Base-by-base conservation (phyloP, 2,797 vertebrate species). In the Rhabdomys pumilio region DNA sequence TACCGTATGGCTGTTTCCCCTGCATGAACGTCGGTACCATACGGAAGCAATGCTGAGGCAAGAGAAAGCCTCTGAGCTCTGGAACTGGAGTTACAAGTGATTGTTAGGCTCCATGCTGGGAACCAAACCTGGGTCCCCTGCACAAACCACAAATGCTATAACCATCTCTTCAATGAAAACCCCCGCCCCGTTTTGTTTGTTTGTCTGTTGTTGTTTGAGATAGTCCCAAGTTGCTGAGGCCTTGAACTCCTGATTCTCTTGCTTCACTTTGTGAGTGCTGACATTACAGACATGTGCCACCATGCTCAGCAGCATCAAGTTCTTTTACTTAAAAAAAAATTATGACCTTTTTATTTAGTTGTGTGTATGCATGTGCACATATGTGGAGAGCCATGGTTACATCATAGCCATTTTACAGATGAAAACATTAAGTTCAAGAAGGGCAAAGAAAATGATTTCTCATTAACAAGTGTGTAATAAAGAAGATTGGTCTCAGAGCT, bases 381-480 rank as follows among this genome's bases (percentile, higher is more conserved):
- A 10, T 69, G 53, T 57, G n/a, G n/a, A 24, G 19, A 38, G 61
- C 61, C 24, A n/a, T 69, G 69, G 73, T 47, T 47, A 34, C 44
- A 85, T 19, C 31, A 41, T 63, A 20, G 38, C 9, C 76, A 20
- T n/a, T 81, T 81, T 75, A 81, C 6, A 63, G 34, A 88, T 90
- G 94, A 90, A 73, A 92, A 95, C 41, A 34, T 44, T 93, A 91
- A 34, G 31, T 59, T 82, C 81, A 65, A 80, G 53, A 55, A 47
- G 67, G n/a, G 79, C 90, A 86, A 92, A 63, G 67, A 69, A 91
- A 47, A 61, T 44, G 55, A 76, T 17, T 69, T 26, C 34, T 72
- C 59, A 47, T 34, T 88, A 34, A 31, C 20, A 89, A 83, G n/a
- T 24, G 22, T 20, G 38, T 77, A n/a, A 67, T 61, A 38, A 69